Base-by-base conservation (phyloP, 1,140 invertebrate species). In the Tetraneura akinire region DNA sequence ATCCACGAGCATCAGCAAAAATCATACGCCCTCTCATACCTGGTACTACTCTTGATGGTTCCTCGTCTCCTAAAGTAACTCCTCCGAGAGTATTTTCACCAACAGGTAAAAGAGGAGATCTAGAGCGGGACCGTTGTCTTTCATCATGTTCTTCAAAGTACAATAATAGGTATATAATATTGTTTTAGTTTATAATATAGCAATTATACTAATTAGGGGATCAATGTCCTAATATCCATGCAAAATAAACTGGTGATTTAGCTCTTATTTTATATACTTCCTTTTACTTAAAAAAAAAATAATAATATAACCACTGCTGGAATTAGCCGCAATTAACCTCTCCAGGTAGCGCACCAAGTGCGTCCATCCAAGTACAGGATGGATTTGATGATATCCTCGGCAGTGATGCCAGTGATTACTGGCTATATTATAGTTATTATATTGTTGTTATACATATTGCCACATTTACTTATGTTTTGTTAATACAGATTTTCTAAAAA, bases 311-410 rank as follows among this genome's bases (percentile, higher is more conserved):
- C n/a, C n/a, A n/a, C n/a, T n/a, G n/a, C n/a, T n/a, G n/a, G n/a
- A n/a, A n/a, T n/a, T n/a, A n/a, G n/a, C n/a, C n/a, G n/a, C n/a
- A n/a, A n/a, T n/a, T n/a, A n/a, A n/a, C n/a, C n/a, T n/a, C 85
- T 87, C 32, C 84, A 86, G 23, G 84, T 85, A 62, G 87, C 87
- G 82, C 86, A 87, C 81, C 86, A 88, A 47, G 86, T 86, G 60
- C 88, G 87, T 80, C 87, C 88, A 5, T 88, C 89, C 73, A 89
- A 89, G 81, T 86, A 88, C 82, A 88, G 89, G 83, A 86, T 88
- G 84, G 88, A 89, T 80, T 88, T 90, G 88, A 84, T 90, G 83
- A 88, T 89, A 82, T 87, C 88, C 0, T 87, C 87, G 0, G 87
- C 87, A 9, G 84, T 89, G n/a, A 88, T 90, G 81, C 85, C 88